Percentiles rank a stretch among this genome's conserved stretches.
Conservation (phyloP, 2,888 invertebrate species). For the Hirtodrosophila trivittata region DNA sequence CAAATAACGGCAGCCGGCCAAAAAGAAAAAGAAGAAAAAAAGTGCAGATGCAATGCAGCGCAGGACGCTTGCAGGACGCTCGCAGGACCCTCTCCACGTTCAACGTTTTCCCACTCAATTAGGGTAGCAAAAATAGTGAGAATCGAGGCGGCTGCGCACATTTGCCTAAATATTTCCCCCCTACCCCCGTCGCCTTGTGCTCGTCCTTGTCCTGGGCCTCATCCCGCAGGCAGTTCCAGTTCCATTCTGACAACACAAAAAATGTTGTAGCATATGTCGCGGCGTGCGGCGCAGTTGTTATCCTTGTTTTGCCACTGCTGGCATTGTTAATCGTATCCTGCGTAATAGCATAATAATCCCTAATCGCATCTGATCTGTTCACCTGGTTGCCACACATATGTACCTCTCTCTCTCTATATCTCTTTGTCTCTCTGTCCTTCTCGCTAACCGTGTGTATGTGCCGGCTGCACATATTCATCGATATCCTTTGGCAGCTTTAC, state of each 20-base stretch:
- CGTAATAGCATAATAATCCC: conserved; percentile 82
- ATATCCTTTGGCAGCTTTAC: conserved; percentile 67
- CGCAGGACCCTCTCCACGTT: conserved; percentile 24
- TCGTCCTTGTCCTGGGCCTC: neutral
- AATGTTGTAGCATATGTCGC: conserved; percentile 69
- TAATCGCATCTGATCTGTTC: conserved; percentile 81
- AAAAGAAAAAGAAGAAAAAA: conserved; percentile 10
- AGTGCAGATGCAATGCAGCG: conserved; percentile 69
- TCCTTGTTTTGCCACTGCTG: conserved; percentile 42
- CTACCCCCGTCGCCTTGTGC: neutral
- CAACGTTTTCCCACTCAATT: conserved; percentile 63
- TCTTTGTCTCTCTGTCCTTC: conserved; percentile 1
- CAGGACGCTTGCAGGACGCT: conserved; percentile 26
- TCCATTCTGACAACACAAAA: conserved; percentile 8
- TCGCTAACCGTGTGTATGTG: conserved; percentile 12
- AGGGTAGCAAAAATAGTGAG: conserved; percentile 72
- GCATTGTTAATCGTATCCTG: conserved; percentile 80
- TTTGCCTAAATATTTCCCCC: conserved; percentile 63
- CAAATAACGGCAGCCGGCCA: conserved; percentile 74
- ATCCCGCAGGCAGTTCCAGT: conserved; percentile 11
- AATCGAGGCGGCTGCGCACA: conserved; percentile 65
- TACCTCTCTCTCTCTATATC: conserved; percentile 5
- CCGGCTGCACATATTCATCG: conserved; percentile 74
- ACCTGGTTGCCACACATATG: conserved; percentile 59
- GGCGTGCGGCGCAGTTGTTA: conserved; percentile 76